A percentile compares a stretch with the other conserved stretches of the same genome.
Evolutionary conservation across 2,113 vertebrate genomes (phyloP).

Genomic region (Thamnaconus septentrionalis): DNA sequence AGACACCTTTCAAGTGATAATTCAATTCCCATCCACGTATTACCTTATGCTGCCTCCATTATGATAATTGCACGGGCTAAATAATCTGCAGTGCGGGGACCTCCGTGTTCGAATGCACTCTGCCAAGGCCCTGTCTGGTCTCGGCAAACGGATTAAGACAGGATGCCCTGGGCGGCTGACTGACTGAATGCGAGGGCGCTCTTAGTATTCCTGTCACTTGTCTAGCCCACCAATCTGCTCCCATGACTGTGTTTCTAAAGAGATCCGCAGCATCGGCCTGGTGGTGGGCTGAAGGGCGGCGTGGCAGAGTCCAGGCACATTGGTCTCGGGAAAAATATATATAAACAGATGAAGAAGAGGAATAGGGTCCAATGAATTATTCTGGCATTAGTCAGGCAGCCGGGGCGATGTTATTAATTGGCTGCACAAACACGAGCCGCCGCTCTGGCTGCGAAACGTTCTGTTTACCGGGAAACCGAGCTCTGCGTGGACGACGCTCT

Average conservation of each 20-base stretch:
- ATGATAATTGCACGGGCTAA: slow-evolving; percentile 71
- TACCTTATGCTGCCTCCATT: slow-evolving; percentile 69
- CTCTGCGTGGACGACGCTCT: background rate
- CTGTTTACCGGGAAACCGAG: slow-evolving; percentile 12
- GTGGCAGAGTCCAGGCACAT: slow-evolving; percentile 10
- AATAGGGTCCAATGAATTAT: slow-evolving; percentile 22
- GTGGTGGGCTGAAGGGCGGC: slow-evolving; percentile 35
- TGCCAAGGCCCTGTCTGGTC: slow-evolving; percentile 55
- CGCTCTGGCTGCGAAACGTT: slow-evolving; percentile 5
- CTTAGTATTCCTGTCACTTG: slow-evolving; percentile 70
- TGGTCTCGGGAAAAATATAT: background rate
- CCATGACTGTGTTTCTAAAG: slow-evolving; percentile 49
- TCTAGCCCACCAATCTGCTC: slow-evolving; percentile 56
- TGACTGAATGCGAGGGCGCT: slow-evolving; percentile 57
- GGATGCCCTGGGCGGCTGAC: slow-evolving; percentile 55
- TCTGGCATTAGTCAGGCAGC: slow-evolving; percentile 28
- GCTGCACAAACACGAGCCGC: slow-evolving; percentile 23
- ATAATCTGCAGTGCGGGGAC: slow-evolving; percentile 67
- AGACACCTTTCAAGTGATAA: slow-evolving; percentile 58
- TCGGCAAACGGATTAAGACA: slow-evolving; percentile 67
- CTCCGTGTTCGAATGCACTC: slow-evolving; percentile 53
- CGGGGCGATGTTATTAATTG: slow-evolving; percentile 30
- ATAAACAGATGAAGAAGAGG: no score
- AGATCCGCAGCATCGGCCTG: slow-evolving; percentile 37
- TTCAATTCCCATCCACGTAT: slow-evolving; percentile 59